phyloP scores from a whole-genome alignment of 2,797 vertebrate genomes.

The Eospalax fontanierii region DNA sequence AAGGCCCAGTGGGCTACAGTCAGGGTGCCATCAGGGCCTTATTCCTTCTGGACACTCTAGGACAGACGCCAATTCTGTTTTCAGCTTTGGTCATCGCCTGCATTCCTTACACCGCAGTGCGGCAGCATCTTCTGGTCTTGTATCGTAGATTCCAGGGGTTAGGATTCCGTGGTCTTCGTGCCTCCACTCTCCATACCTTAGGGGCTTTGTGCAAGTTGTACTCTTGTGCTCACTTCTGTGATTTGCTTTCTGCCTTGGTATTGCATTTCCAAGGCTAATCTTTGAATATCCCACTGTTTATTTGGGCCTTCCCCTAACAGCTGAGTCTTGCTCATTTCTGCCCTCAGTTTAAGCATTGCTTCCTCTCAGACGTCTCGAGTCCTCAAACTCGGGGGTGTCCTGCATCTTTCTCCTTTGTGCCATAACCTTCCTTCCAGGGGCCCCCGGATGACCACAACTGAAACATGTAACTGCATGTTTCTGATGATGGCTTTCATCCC shows the following conservation, averaged over 20 bases:
- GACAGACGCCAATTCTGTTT: neutral
- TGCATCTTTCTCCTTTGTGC: neutral
- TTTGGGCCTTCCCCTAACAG: neutral
- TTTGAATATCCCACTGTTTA: neutral
- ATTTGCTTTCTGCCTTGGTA: neutral
- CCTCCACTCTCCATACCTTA: neutral
- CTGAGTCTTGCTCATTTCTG: neutral
- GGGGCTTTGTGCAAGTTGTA: neutral
- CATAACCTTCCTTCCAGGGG: neutral
- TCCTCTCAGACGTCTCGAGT: neutral
- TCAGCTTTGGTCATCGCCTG: neutral
- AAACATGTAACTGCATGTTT: neutral
- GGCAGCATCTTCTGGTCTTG: neutral
- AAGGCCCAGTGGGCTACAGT: neutral
- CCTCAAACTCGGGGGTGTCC: neutral
- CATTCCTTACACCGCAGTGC: neutral
- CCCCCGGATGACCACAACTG: neutral
- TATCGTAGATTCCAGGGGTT: neutral
- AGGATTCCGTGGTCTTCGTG: neutral
- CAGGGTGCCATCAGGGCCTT: neutral
- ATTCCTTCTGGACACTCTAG: neutral
- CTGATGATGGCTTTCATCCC: neutral
- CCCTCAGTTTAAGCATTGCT: neutral
- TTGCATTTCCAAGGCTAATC: neutral
- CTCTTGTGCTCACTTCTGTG: neutral